A percentile compares a stretch with the other conserved stretches of the same genome.
Conservation (phyloP, 1,140 invertebrate species). For the Drosophila obscura region DNA sequence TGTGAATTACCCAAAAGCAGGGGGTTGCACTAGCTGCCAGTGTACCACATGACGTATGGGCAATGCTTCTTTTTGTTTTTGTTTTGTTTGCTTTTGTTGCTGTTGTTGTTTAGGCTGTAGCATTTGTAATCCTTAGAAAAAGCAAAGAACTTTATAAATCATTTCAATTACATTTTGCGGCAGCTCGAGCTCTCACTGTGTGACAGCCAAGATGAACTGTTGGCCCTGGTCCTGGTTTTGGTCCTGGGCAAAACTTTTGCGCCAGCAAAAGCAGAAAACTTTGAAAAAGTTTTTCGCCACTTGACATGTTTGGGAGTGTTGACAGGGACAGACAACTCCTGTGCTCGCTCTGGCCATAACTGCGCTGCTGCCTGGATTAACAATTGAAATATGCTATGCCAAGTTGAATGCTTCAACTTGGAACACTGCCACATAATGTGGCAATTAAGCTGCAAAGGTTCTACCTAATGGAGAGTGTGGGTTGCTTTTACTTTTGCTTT, state of each 20-base stretch:
- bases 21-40: slow-evolving; percentile 8
- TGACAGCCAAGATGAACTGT: slow-evolving; percentile 75
- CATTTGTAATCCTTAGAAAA: slow-evolving; percentile 7
- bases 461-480: no score
- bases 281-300: slow-evolving; percentile 52
- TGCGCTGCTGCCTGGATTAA: slow-evolving; percentile 28
- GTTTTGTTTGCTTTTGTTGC: no score
- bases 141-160: slow-evolving; percentile 76
- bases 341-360: slow-evolving; percentile 24
- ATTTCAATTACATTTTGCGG: slow-evolving; percentile 77
- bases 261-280: slow-evolving; percentile 46
- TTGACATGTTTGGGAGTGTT: slow-evolving; percentile 60
- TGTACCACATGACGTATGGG: slow-evolving; percentile 38
- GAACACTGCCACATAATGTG: slow-evolving; percentile 51
- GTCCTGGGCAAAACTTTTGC: slow-evolving; percentile 27
- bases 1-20: slow-evolving; percentile 33
- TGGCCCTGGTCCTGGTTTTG: slow-evolving; percentile 14
- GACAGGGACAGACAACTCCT: slow-evolving; percentile 8
- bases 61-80: slow-evolving; percentile 8
- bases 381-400: slow-evolving; percentile 54
- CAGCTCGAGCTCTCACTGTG: slow-evolving; percentile 47
- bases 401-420: slow-evolving; percentile 50
- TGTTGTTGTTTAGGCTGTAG: no score
- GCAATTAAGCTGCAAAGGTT: slow-evolving; percentile 50
- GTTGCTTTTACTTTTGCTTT: slow-evolving; percentile 4